Conservation (phyloP, 2,888 invertebrate species). For the Lissonota sp. region DNA sequence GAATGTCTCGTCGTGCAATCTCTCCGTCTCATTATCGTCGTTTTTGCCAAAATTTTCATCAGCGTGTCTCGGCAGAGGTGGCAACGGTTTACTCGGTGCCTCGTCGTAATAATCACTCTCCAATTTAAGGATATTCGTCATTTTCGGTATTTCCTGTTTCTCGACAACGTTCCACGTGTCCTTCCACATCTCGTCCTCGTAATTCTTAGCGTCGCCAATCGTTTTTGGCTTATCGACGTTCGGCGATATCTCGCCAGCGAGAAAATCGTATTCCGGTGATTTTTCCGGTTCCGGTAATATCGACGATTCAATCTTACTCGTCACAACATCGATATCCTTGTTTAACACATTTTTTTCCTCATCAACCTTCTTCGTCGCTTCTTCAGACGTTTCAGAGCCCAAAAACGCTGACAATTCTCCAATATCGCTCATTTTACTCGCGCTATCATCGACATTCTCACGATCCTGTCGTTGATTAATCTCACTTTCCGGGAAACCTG, state of each 20-base stretch:
- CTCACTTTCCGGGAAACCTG: neutral
- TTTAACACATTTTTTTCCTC: constrained; percentile 42
- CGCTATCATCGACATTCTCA: neutral
- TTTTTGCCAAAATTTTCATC: constrained; percentile 47
- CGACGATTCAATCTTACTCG: constrained; percentile 69
- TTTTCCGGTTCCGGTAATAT: constrained; percentile 73
- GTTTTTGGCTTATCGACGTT: constrained; percentile 27
- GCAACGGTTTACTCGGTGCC: constrained; percentile 78
- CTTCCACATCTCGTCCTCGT: constrained; percentile 55
- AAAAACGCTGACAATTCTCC: constrained; percentile 11
- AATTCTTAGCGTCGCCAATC: constrained; percentile 18
- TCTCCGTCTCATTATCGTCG: constrained; percentile 48
- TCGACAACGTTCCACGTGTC: constrained; percentile 70
- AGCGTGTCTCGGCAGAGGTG: constrained; percentile 74
- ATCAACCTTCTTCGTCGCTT: constrained; percentile 33
- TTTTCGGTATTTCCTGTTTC: constrained; percentile 54
- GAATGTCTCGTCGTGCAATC: constrained; percentile 61
- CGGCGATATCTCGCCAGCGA: constrained; percentile 66
- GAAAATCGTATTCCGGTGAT: constrained; percentile 72
- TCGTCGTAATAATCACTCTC: constrained; percentile 61
- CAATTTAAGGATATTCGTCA: constrained; percentile 21
- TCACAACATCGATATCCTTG: constrained; percentile 63
- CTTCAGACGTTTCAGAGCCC: constrained; percentile 29
- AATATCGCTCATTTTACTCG: neutral
- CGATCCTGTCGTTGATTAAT: neutral